Percentiles rank a stretch among this genome's conserved stretches.
Conservation (phyloP, 2,888 invertebrate species). For the Trimorus sp. region DNA sequence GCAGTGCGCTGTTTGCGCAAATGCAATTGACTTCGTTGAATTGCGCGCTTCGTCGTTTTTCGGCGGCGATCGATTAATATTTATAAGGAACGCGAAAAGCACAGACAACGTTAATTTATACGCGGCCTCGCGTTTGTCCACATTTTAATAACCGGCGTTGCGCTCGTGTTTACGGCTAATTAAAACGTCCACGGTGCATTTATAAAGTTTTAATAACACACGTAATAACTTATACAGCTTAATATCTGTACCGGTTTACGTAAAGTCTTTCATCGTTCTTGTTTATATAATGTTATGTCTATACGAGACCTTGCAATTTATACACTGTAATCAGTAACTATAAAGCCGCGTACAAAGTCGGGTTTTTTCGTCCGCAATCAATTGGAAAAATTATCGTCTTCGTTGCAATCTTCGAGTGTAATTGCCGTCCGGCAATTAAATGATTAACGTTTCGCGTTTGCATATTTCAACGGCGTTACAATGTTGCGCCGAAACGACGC, state of each 20-base stretch:
- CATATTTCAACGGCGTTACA: no score
- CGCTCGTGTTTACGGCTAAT: constrained; percentile 48
- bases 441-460: neutral
- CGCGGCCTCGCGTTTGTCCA: neutral
- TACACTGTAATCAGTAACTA: constrained; percentile 41
- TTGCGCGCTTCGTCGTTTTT: neutral
- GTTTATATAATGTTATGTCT: constrained; percentile 51
- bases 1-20: neutral
- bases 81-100: constrained; percentile 13
- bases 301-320: constrained; percentile 54
- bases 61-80: constrained; percentile 15
- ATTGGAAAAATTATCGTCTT: constrained; percentile 17
- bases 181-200: constrained; percentile 35
- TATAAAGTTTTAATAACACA: constrained; percentile 44
- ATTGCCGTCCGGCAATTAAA: constrained; percentile 16
- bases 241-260: constrained; percentile 42
- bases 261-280: constrained; percentile 51
- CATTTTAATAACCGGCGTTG: constrained; percentile 31
- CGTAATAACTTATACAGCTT: constrained; percentile 45
- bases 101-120: constrained; percentile 21
- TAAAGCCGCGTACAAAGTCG: constrained; percentile 11
- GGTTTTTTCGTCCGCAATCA: neutral
- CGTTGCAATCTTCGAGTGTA: constrained; percentile 3
- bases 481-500: no score
- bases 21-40: constrained; percentile 3